Conservation (phyloP, 2,797 vertebrate species). For the Limnodromus scolopaceus region DNA sequence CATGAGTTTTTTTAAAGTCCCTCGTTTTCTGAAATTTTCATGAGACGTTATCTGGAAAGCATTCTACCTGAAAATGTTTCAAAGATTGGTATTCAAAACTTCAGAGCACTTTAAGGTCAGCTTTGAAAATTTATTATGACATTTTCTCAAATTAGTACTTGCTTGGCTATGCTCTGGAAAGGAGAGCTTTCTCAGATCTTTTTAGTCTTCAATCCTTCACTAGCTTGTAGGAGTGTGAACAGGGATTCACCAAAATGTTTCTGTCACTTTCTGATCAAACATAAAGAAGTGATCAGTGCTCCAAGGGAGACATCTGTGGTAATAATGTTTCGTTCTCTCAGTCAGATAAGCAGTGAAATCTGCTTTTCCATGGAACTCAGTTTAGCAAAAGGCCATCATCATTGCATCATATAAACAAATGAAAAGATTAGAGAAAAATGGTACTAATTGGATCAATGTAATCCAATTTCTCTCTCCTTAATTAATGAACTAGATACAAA, state of each 20-base stretch:
- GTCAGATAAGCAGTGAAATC: neutral
- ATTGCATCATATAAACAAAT: neutral
- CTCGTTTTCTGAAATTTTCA: neutral
- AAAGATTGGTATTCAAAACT: neutral
- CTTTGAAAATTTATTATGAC: constrained; percentile 18
- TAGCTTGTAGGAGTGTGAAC: neutral
- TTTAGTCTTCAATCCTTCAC: neutral
- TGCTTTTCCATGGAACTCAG: neutral
- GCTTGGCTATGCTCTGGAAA: neutral
- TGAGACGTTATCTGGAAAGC: neutral
- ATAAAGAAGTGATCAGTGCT: neutral
- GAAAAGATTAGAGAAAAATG: neutral
- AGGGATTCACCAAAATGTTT: neutral
- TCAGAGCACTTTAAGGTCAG: neutral
- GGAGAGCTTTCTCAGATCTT: neutral
- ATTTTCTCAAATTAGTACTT: constrained; percentile 3
- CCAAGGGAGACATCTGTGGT: neutral
- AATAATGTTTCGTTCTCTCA: neutral
- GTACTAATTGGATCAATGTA: neutral
- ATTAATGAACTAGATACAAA: neutral
- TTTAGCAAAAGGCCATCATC: neutral
- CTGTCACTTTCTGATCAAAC: constrained; percentile 9
- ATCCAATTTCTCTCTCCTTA: constrained; percentile 1
- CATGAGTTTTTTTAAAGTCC: neutral
- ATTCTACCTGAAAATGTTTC: neutral